Percentiles rank a stretch among this genome's conserved stretches.
These are phyloP conservation scores for Charaxes varanes DNA, from an alignment of 1,140 invertebrate species.

Conservation along the genomic window DNA sequence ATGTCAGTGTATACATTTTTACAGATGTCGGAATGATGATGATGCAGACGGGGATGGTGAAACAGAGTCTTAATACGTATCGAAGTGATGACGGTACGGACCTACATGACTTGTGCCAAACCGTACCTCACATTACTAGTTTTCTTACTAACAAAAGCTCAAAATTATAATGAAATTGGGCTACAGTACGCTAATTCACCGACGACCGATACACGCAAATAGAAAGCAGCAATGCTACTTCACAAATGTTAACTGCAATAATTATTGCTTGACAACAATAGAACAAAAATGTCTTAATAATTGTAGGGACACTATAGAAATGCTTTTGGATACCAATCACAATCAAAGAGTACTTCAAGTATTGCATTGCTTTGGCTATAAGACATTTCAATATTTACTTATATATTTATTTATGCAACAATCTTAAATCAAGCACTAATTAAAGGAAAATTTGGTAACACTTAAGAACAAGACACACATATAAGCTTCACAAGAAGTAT, in stretches of 20 bases:
- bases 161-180: conserved; percentile 36
- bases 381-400: conserved; percentile 2
- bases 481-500: no score
- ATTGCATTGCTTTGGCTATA: no score
- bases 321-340: conserved; percentile 25
- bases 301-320: conserved; percentile 5
- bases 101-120: conserved; percentile 40
- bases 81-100: conserved; percentile 87
- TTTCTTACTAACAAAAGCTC: conserved; percentile 68
- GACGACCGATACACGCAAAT: conserved; percentile 61
- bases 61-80: conserved; percentile 86
- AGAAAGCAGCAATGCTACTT: conserved; percentile 54
- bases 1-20: conserved; percentile 81
- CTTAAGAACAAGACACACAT: no score
- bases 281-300: conserved; percentile 6
- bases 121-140: conserved; percentile 62
- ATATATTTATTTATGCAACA: no score
- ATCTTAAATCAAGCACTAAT: no score
- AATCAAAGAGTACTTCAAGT: no score
- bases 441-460: no score
- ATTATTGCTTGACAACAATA: conserved; percentile 19
- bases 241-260: conserved; percentile 34
- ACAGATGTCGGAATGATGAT: conserved; percentile 96
- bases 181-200: conserved; percentile 66
- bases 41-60: conserved; percentile 95